These are phyloP conservation scores for Pristionchus entomophagus DNA, from an alignment of 2,888 invertebrate species.

Conservation along the genomic window DNA sequence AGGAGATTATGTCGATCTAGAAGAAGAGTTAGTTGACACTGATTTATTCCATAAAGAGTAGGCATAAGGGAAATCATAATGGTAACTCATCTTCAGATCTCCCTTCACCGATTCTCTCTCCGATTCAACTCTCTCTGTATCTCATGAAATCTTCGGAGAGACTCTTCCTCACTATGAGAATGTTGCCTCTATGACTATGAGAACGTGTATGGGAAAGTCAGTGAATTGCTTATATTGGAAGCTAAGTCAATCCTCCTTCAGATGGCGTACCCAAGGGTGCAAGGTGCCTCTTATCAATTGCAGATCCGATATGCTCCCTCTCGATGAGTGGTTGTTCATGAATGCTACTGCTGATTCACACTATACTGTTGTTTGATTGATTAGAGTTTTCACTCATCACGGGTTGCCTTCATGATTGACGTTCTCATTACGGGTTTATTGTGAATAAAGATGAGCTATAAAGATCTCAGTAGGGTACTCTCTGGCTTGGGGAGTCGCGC, in stretches of 20 bases:
- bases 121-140: slow-evolving; percentile 3
- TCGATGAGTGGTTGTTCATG: slow-evolving; percentile 10
- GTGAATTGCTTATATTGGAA: too few species aligned
- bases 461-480: too few species aligned
- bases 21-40: background rate
- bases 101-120: background rate
- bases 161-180: slow-evolving; percentile 9
- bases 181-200: background rate
- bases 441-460: background rate
- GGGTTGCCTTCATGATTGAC: background rate
- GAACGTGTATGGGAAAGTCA: background rate
- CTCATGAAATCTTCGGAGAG: slow-evolving; percentile 1
- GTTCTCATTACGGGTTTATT: slow-evolving; percentile 6
- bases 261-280: slow-evolving; percentile 11
- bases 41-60: background rate
- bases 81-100: background rate
- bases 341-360: background rate
- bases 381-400: background rate
- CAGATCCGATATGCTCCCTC: background rate
- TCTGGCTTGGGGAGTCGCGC: too few species aligned
- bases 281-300: slow-evolving; percentile 14
- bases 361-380: background rate
- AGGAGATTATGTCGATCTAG: background rate
- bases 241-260: background rate
- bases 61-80: background rate